Evolutionary conservation across 2,888 invertebrate species (phyloP).

Genomic region (Caenorhabditis sulstoni): DNA sequence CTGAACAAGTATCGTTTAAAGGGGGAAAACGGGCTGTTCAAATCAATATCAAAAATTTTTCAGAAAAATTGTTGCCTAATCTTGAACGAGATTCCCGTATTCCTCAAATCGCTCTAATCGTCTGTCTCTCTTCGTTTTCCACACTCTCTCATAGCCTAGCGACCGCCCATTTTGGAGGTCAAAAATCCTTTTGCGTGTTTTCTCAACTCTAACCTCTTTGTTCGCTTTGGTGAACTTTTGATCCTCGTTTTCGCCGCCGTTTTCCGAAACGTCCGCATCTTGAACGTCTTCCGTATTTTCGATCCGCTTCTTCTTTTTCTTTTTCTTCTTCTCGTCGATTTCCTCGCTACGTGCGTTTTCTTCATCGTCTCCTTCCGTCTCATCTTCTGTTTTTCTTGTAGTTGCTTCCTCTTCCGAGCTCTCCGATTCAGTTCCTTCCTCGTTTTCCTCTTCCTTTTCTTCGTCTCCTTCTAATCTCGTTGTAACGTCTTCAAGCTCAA

Average conservation of each 20-base stretch:
- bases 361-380: background rate
- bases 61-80: too few species aligned
- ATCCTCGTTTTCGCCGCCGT: too few species aligned
- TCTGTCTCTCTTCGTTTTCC: too few species aligned
- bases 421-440: background rate
- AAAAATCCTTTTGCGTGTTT: background rate
- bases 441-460: background rate
- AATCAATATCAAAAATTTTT: too few species aligned
- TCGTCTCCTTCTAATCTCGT: background rate
- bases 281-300: slow-evolving; percentile 4
- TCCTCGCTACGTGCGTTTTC: background rate
- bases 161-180: too few species aligned
- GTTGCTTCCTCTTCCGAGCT: background rate
- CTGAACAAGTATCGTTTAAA: slow-evolving; percentile 22
- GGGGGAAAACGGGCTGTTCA: background rate
- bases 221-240: slow-evolving; percentile 21
- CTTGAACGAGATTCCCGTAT: too few species aligned
- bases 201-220: slow-evolving; percentile 15
- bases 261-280: too few species aligned
- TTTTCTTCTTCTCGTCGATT: slow-evolving; percentile 12
- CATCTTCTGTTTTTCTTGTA: background rate
- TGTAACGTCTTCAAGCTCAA: background rate
- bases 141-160: too few species aligned
- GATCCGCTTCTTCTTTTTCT: slow-evolving; percentile 16
- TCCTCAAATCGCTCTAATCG: too few species aligned